These are phyloP conservation scores for Diorhabda elongata DNA, from an alignment of 1,140 invertebrate genomes.

Conservation along the genomic window DNA sequence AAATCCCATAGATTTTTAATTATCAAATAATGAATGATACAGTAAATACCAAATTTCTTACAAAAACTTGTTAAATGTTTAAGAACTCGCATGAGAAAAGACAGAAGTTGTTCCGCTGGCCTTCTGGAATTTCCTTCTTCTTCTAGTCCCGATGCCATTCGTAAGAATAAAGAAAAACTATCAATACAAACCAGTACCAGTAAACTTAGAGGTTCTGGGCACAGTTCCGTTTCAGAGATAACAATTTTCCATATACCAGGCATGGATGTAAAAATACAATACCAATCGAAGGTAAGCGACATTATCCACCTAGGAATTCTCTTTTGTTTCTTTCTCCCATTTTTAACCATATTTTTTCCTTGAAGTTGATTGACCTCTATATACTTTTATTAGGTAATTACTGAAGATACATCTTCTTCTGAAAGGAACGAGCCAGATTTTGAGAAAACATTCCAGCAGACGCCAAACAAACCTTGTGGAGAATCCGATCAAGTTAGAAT, in stretches of 20 bases:
- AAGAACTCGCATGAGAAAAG: constrained; percentile 59
- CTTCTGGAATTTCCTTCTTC: constrained; percentile 59
- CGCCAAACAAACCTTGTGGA: constrained; percentile 18
- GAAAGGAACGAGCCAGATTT: constrained; percentile 27
- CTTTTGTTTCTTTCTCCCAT: neutral
- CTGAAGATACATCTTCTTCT: constrained; percentile 20
- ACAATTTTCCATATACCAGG: constrained; percentile 95
- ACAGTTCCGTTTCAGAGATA: constrained; percentile 65
- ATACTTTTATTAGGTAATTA: constrained; percentile 23
- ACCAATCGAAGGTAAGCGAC: constrained; percentile 70
- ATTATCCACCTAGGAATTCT: no score
- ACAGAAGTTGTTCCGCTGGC: constrained; percentile 66
- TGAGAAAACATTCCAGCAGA: constrained; percentile 33
- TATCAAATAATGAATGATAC: no score
- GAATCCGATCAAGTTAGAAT: constrained; percentile 42
- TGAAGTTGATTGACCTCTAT: neutral
- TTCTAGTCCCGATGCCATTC: constrained; percentile 50
- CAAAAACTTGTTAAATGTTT: constrained; percentile 3
- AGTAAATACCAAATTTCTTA: neutral
- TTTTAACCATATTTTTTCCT: neutral
- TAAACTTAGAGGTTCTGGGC: constrained; percentile 49
- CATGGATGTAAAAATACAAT: constrained; percentile 90
- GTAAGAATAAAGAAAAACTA: constrained; percentile 51
- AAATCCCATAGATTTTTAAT: no score
- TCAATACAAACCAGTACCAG: constrained; percentile 50